These are phyloP conservation scores for Fregetta grallaria DNA, from an alignment of 2,113 vertebrate species.

Conservation along the genomic window DNA sequence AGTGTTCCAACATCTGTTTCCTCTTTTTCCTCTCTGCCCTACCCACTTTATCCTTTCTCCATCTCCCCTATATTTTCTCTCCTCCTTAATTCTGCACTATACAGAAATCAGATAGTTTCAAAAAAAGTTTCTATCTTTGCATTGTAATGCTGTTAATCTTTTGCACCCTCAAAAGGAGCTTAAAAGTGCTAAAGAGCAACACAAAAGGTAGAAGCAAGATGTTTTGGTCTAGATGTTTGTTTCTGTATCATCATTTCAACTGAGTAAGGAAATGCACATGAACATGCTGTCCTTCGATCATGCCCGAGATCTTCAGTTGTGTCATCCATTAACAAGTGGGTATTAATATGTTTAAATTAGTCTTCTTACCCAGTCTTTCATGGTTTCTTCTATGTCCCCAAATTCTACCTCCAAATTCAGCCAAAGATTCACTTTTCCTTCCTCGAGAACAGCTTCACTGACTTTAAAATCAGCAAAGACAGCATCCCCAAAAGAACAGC, in stretches of 20 bases:
- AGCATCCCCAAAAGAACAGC: background rate
- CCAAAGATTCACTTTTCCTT: background rate
- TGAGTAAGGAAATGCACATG: background rate
- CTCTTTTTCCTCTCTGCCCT: background rate
- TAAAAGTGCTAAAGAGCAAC: background rate
- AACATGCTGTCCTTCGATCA: background rate
- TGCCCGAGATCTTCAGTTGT: background rate
- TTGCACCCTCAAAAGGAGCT: background rate
- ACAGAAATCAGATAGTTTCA: background rate
- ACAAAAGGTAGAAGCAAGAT: background rate
- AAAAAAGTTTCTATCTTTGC: background rate
- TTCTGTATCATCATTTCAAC: background rate
- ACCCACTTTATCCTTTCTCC: background rate
- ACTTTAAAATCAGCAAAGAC: background rate
- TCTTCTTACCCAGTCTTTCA: background rate
- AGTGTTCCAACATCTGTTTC: slow-evolving; percentile 46
- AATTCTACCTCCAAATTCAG: background rate
- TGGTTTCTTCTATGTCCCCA: background rate
- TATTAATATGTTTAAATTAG: background rate
- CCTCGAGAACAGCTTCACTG: background rate
- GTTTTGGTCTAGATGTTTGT: background rate
- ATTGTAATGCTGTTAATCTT: background rate
- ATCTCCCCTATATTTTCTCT: background rate
- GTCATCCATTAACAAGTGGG: background rate
- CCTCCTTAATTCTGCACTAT: background rate